Conservation (phyloP, 1,140 invertebrate genomes). For the Lepidurus arcticus region DNA sequence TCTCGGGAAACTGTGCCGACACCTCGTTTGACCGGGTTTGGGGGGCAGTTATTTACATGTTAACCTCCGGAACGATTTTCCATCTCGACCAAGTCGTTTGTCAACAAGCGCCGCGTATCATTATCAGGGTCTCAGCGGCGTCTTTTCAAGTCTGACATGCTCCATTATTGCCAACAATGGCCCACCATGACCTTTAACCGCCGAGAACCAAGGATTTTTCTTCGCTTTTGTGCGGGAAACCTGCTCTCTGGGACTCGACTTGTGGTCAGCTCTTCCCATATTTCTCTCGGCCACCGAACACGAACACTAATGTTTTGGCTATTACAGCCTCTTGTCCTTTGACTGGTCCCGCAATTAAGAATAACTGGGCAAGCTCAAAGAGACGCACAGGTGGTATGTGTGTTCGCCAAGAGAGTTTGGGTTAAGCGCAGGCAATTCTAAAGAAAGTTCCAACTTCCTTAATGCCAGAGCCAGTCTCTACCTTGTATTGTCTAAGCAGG, state of each 20-base stretch:
- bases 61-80: too few species aligned
- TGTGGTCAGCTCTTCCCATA: not conserved
- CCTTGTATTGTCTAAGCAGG: not conserved
- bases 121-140: slow-evolving; percentile 9
- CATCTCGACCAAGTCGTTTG: not conserved
- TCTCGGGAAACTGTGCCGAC: not conserved
- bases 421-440: not conserved
- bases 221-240: not conserved
- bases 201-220: not conserved
- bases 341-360: not conserved
- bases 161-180: not conserved
- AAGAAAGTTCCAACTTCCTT: not conserved
- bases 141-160: slow-evolving; percentile 21
- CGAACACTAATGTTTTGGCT: not conserved
- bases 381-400: not conserved
- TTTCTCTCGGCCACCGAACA: not conserved
- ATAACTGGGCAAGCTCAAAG: not conserved
- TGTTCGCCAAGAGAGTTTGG: not conserved
- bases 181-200: slow-evolving; percentile 4
- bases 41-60: too few species aligned
- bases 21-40: too few species aligned
- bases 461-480: not conserved
- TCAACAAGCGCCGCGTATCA: slow-evolving; percentile 1
- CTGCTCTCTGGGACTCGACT: not conserved
- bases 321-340: not conserved